These are phyloP conservation scores for Glaucidium brasilianum DNA, from an alignment of 2,113 vertebrate species.

Conservation along the genomic window DNA sequence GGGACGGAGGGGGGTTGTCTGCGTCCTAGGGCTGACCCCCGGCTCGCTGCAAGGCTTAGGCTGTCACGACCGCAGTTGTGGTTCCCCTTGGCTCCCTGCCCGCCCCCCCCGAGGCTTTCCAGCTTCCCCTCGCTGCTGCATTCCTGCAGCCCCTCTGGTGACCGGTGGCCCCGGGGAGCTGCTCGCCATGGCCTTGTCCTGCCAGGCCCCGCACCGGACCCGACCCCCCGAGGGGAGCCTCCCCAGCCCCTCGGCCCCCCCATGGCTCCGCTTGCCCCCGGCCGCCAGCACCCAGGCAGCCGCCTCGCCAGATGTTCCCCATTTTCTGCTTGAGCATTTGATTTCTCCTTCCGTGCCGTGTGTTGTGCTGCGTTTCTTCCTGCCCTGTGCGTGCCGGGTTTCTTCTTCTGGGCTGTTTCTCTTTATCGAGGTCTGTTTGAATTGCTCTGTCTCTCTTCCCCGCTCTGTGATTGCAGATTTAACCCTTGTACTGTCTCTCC, in stretches of 20 bases:
- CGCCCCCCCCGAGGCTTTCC: background rate
- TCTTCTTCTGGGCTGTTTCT: background rate
- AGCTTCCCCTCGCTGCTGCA: accelerated
- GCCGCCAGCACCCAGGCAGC: background rate
- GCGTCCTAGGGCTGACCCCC: background rate
- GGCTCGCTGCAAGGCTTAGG: accelerated
- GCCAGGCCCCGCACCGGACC: accelerated
- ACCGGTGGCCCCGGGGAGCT: background rate
- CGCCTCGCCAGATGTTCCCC: background rate
- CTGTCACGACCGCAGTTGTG: accelerated
- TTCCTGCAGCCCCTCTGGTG: background rate
- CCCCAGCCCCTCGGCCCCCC: accelerated
- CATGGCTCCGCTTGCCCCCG: accelerated
- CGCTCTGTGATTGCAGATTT: background rate
- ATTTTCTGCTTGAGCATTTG: background rate
- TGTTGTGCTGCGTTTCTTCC: background rate
- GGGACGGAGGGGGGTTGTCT: background rate
- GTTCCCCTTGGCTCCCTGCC: background rate
- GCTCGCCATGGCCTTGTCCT: accelerated
- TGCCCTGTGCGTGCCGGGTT: background rate
- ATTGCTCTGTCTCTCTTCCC: background rate
- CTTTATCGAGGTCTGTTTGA: background rate
- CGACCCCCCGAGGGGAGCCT: background rate
- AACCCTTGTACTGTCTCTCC: background rate
- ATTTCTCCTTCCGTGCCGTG: background rate